These are phyloP conservation scores for Drosophila prolongata DNA, from an alignment of 2,888 invertebrate genomes.

Conservation along the genomic window DNA sequence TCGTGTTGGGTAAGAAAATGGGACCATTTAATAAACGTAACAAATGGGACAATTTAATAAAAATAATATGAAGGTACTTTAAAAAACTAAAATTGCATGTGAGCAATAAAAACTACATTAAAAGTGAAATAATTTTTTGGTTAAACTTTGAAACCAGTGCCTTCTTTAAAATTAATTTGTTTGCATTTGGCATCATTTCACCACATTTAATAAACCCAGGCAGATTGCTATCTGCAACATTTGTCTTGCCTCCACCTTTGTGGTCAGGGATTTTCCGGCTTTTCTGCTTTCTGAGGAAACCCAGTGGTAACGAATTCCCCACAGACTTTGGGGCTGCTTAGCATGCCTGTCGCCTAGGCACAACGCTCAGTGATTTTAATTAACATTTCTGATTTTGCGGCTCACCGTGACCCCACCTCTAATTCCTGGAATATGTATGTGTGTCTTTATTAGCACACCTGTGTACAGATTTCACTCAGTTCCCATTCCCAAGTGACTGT, in stretches of 20 bases:
- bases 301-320: constrained; percentile 41
- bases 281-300: constrained; percentile 4
- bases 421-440: constrained; percentile 5
- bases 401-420: constrained; percentile 32
- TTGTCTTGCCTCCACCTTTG: constrained; percentile 44
- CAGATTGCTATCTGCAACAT: constrained; percentile 44
- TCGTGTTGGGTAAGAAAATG: not conserved
- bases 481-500: constrained; percentile 22
- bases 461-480: constrained; percentile 50
- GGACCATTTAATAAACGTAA: too few species aligned
- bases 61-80: too few species aligned
- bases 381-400: constrained; percentile 79
- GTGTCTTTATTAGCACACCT: constrained; percentile 68
- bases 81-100: not conserved
- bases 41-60: not conserved
- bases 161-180: constrained; percentile 53
- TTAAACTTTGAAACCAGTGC: not conserved
- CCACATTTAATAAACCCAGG: constrained; percentile 36
- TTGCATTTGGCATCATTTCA: constrained; percentile 24
- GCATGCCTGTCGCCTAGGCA: constrained; percentile 54
- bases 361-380: constrained; percentile 75
- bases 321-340: constrained; percentile 54
- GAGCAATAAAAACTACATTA: not conserved
- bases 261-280: constrained; percentile 49
- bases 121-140: not conserved